Base-by-base conservation (phyloP, 1,140 invertebrate genomes). In the Musca domestica region DNA sequence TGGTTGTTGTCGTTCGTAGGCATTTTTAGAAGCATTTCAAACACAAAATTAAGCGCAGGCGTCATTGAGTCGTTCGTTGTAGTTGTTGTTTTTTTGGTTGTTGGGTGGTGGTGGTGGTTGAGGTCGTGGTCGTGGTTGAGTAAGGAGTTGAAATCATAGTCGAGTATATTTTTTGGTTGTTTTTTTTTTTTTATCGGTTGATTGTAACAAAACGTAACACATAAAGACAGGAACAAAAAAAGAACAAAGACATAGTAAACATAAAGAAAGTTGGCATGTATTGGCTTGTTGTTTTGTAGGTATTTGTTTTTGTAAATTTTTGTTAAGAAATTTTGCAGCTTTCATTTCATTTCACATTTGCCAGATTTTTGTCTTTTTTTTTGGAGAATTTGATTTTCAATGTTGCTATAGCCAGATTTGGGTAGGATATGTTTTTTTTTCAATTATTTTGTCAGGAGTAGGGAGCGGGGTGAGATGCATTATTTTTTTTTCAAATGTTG, bases 41-140 rank as follows among this genome's bases (percentile, higher is more conserved):
- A 61, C 56, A 61, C 27, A 61, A 61, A 61, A 61, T 61, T 19
- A 61, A 61, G 56, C 56, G 56, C 56, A 61, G 56, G 56, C 56
- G 56, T 61, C 56, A 61, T 67, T 72, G 67, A 68, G 67, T 71
- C 69, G 65, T 61, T 65, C 25, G 54, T 67, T 22, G 46, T 63
- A 58, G 65, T 69, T 23, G 67, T 66, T 25, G 64, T 71, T 34
- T 51, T 54, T 69, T 73, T 66, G n/a, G 54, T 67, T 67, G 54
- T 6, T 58, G 54, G 20, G 22, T 52, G 49, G 49, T 52, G 49
- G 49, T 23, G 6, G 6, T 52, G 54, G 20, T 58, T 12, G 15
- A 19, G 41, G 56, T 61, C 41, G 56, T 41, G 56, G 56, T 61
- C 19, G n/a, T 56, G n/a, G 23, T 27, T 54, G 12, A 41, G 10